Evolutionary conservation across 1,140 invertebrate species (phyloP), one percentile per base, ranked within the genome.

Genomic region (Aphis craccivora): DNA sequence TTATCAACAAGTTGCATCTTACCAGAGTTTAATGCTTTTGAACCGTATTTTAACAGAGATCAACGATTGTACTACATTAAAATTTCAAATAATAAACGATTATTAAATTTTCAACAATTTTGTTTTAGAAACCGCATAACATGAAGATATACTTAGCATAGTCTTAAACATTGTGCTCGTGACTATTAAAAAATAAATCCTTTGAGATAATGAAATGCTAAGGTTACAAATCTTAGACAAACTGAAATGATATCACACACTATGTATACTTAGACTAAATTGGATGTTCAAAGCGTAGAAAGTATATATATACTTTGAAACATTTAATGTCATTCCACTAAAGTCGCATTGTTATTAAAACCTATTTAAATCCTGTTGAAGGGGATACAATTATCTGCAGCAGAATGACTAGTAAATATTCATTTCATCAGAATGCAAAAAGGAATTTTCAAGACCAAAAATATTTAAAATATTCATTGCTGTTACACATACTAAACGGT

Each of bases 271-370:
- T 2, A 18, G n/a, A 76, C 60, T 76, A 35, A 76, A 76, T 76
- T 18, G 60, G 60, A 76, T n/a, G n/a, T n/a, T 14, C 4, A 76
- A 76, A 18, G n/a, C 60, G 60, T 76, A 76, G 60, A 76, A n/a
- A 76, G 14, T 76, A 18, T n/a, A 67, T n/a, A 22, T 53, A 53
- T 14, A 67, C 30, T 60, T 67, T 1, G 60, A 67, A 67, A 67
- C 60, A 67, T 76, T 76, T n/a, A 76, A 76, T 76, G n/a, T n/a
- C 60, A n/a, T n/a, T 76, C 60, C 60, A n/a, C n/a, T 76, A n/a
- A 35, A n/a, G 4, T 6, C 30, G 5, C 30, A 76, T 3, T n/a
- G 60, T 76, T 76, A 35, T 76, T 76, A 76, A 76, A 35, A 76
- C 30, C 60, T 30, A 67, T 67, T 30, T 30, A 30, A 67, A n/a